A percentile compares a stretch with the other conserved stretches of the same genome.
Conservation (phyloP, 2,888 invertebrate genomes). For the Platycheirus rosarum region DNA sequence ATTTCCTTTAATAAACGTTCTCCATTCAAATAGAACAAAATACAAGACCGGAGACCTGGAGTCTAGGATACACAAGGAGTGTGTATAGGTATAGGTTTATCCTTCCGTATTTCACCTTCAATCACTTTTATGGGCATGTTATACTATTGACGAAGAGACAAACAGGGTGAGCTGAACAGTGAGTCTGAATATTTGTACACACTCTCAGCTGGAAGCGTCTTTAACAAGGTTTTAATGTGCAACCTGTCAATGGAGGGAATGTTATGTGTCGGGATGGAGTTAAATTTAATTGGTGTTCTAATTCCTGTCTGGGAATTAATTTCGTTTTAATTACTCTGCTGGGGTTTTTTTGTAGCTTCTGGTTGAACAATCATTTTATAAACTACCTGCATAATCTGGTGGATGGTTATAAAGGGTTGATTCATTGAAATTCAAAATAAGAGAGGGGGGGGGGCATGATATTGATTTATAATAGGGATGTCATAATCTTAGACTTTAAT, state of each 20-base stretch:
- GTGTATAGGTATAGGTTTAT: background rate
- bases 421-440: no score
- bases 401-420: background rate
- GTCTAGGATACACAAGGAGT: background rate
- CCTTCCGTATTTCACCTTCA: constrained; percentile 10
- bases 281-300: constrained; percentile 63
- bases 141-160: constrained; percentile 12
- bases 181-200: background rate
- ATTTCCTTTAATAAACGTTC: constrained; percentile 22
- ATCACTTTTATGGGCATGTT: background rate
- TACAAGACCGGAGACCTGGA: background rate
- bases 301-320: constrained; percentile 64
- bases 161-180: background rate
- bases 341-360: background rate
- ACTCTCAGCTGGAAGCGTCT: constrained; percentile 30
- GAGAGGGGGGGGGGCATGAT: no score
- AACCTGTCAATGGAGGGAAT: constrained; percentile 47
- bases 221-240: constrained; percentile 67
- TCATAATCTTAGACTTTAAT: no score
- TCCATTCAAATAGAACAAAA: background rate
- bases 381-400: constrained; percentile 34
- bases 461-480: no score
- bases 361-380: constrained; percentile 28
- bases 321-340: constrained; percentile 60
- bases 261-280: constrained; percentile 4